Base-by-base conservation (phyloP, 1,140 invertebrate genomes). In the Cotesia typhae region DNA sequence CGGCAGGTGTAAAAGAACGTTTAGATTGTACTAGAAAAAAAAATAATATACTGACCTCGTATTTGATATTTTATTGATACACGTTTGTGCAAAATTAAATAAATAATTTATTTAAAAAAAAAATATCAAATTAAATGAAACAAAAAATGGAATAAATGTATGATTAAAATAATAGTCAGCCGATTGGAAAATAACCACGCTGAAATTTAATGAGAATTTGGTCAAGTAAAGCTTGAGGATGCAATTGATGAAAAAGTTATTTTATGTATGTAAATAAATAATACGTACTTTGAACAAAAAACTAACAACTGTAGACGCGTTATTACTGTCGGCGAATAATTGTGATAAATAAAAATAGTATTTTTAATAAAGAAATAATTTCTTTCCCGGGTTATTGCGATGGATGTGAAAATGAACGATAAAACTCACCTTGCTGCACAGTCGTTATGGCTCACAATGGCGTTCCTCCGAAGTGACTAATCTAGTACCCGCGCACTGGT, bases 401-500 rank as follows among this genome's bases (percentile, higher is more conserved):
- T 90, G 90, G 89, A 89, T 85, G 87, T 88, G 89, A 89, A 89
- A 90, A 88, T 89, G 87, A 81, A 84, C 87, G 91, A 91, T 91
- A 89, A 85, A 89, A 90, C 88, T 89, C 82, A 84, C 86, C 84
- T 84, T 86, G 82, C 80, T 75, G 67, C 81, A 88, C 89, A 91
- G 91, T 91, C 91, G 90, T 90, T 92, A 92, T 88, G 90, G 91
- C 86, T 90, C 91, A 92, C 91, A 92, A 93, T 93, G 91, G 91
- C 92, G 91, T 91, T 89, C 90, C 87, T 88, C 86, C 79, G 84
- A 83, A 78, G 83, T 82, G 81, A 83, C 84, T 85, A 86, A 84
- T 74, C 71, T 75, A 76, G 57, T 67, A 64, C 74, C 73, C 66
- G 55, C 76, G 61, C 35, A 64, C 72, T 78, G 75, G 73, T 77